Conservation (phyloP, 2,888 invertebrate genomes). For the Drosophila antonietae region DNA sequence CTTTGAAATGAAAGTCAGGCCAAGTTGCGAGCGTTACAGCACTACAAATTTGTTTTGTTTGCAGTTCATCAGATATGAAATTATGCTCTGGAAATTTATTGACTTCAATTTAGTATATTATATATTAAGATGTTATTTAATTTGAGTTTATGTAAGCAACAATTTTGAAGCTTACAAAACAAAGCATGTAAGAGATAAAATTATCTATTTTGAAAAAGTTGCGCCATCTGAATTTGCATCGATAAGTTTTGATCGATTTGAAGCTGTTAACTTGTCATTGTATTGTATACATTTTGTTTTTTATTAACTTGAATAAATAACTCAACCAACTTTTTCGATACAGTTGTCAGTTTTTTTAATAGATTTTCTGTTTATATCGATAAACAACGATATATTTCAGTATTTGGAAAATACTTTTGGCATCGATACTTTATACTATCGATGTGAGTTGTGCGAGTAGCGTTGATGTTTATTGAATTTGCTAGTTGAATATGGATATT, state of each 20-base stretch:
- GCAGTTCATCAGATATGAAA: not conserved
- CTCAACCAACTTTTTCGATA: not conserved
- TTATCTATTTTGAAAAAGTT: not conserved
- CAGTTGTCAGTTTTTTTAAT: not conserved
- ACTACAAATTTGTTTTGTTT: not conserved
- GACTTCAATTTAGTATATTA: not conserved
- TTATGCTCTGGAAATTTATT: not conserved
- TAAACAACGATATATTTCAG: not conserved
- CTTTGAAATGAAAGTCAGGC: not conserved
- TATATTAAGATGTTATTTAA: too few species aligned
- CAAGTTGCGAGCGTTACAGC: not conserved
- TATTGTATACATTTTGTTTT: not conserved
- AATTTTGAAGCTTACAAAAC: not conserved
- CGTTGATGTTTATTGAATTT: conserved; percentile 57
- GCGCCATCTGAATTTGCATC: not conserved
- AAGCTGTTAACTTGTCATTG: not conserved
- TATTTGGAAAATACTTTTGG: conserved; percentile 2
- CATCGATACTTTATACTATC: conserved; percentile 30
- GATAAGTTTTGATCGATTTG: not conserved
- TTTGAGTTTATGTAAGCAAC: not conserved
- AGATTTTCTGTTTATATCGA: not conserved
- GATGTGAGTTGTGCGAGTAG: conserved; percentile 26
- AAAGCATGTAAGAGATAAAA: not conserved
- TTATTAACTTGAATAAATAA: not conserved
- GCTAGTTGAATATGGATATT: conserved; percentile 85